A percentile compares a stretch with the other conserved stretches of the same genome.
Conservation (phyloP, 2,113 vertebrate species). For the Pampusana beccarii region DNA sequence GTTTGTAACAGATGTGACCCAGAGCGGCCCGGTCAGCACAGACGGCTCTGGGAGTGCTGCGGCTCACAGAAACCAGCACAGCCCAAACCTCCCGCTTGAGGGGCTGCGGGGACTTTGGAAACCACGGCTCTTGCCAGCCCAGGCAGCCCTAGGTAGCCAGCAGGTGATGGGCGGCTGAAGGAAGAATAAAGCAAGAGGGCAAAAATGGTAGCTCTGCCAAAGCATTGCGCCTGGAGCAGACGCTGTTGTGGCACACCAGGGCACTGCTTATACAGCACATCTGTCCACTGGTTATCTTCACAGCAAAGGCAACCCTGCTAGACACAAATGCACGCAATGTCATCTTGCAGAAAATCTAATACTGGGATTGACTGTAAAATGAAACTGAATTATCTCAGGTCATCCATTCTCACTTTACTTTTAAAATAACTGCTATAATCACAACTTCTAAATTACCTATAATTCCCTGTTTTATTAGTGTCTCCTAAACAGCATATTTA, state of each 20-base stretch:
- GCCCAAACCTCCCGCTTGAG: background rate
- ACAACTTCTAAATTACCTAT: background rate
- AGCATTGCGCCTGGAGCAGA: background rate
- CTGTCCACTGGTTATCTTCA: background rate
- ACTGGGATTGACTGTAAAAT: background rate
- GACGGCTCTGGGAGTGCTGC: accelerated
- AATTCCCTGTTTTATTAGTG: conserved; percentile 49
- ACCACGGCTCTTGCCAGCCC: background rate
- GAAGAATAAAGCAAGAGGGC: background rate
- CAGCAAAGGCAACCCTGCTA: conserved; percentile 3
- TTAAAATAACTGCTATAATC: background rate
- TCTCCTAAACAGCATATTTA: conserved; percentile 31
- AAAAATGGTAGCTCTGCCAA: background rate
- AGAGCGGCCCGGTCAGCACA: background rate
- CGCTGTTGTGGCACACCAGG: accelerated
- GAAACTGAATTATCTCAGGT: background rate
- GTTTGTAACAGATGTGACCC: background rate
- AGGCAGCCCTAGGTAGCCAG: accelerated
- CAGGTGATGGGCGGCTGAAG: background rate
- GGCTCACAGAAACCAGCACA: background rate
- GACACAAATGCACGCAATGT: conserved; percentile 12
- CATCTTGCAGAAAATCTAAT: conserved; percentile 1
- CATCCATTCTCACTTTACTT: background rate
- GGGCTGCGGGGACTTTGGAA: background rate
- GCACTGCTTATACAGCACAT: background rate